Conservation (phyloP, 2,888 invertebrate species). For the Sinopyrophorus schimmeli region DNA sequence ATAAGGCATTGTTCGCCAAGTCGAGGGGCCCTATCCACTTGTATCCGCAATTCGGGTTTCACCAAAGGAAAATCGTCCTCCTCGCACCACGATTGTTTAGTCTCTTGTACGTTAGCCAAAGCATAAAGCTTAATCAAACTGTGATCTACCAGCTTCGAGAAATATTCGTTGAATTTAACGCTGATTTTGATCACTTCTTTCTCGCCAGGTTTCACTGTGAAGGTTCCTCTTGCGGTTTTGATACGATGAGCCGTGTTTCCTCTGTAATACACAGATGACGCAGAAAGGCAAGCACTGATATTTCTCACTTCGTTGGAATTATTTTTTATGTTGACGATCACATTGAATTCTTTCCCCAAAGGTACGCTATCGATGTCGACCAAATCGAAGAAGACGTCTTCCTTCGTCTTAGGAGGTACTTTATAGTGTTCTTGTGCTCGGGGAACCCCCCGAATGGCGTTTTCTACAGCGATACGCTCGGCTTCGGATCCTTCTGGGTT, state of each 20-base stretch:
- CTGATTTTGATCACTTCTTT: slow-evolving; percentile 66
- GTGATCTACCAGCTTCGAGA: slow-evolving; percentile 71
- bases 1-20: slow-evolving; percentile 61
- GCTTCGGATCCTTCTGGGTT: slow-evolving; percentile 64
- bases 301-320: slow-evolving; percentile 63
- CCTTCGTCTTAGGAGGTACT: slow-evolving; percentile 61
- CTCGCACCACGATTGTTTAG: slow-evolving; percentile 73
- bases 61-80: slow-evolving; percentile 73
- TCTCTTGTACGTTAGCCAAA: slow-evolving; percentile 72
- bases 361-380: slow-evolving; percentile 68
- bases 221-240: slow-evolving; percentile 64
- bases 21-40: slow-evolving; percentile 62
- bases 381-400: slow-evolving; percentile 68
- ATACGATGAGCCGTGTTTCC: slow-evolving; percentile 68
- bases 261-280: slow-evolving; percentile 70
- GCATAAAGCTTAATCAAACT: slow-evolving; percentile 72
- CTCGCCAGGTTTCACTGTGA: slow-evolving; percentile 64
- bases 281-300: slow-evolving; percentile 65
- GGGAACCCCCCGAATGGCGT: slow-evolving; percentile 67
- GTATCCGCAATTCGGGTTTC: slow-evolving; percentile 68
- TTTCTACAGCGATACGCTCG: slow-evolving; percentile 68
- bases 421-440: slow-evolving; percentile 65
- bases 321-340: slow-evolving; percentile 65
- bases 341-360: slow-evolving; percentile 68
- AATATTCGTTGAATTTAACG: slow-evolving; percentile 68